Evolutionary conservation across 2,113 vertebrate species (phyloP).

Genomic region (Ammodytes dubius): DNA sequence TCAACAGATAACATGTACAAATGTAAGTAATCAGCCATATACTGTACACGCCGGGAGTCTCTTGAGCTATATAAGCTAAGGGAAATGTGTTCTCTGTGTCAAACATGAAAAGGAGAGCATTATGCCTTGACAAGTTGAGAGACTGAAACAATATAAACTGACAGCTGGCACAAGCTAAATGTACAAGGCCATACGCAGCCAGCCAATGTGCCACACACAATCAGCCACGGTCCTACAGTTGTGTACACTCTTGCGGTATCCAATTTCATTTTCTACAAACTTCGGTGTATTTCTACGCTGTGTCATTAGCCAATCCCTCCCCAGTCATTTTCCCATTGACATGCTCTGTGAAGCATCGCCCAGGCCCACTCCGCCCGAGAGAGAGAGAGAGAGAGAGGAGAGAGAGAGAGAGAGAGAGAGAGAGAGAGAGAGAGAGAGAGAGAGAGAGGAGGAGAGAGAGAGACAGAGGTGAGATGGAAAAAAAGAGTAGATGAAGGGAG

Average conservation of each 20-base stretch:
- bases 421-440: background rate
- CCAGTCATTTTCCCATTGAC: conserved; percentile 78
- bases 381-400: background rate
- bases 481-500: background rate
- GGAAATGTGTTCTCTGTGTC: background rate
- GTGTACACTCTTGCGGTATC: conserved; percentile 52
- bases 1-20: background rate
- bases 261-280: conserved; percentile 67
- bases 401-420: background rate
- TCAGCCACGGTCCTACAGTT: conserved; percentile 36
- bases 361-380: conserved; percentile 18
- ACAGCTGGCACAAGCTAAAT: conserved; percentile 6
- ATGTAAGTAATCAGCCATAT: no score
- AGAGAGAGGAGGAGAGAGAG: background rate
- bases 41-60: background rate
- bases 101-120: background rate
- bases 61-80: background rate
- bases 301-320: conserved; percentile 73
- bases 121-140: background rate
- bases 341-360: conserved; percentile 72
- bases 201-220: conserved; percentile 22
- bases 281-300: conserved; percentile 59
- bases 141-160: background rate
- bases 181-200: conserved; percentile 8
- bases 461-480: no score